These are phyloP conservation scores for Sminthurinus aureus DNA, from an alignment of 2,888 invertebrate genomes.

Conservation along the genomic window DNA sequence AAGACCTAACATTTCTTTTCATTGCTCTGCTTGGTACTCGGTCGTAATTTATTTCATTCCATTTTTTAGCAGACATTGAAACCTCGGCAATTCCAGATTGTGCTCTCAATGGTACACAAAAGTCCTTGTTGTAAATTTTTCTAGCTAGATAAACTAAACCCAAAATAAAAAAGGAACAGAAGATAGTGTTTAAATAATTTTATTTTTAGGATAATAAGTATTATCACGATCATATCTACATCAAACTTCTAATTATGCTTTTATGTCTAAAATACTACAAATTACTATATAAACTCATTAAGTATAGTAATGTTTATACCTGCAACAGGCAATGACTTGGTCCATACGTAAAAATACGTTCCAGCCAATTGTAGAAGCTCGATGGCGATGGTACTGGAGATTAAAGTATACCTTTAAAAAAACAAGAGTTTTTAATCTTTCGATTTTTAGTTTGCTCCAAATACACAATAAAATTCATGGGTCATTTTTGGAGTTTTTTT, in stretches of 20 bases:
- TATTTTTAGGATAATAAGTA: too few relatives aligned
- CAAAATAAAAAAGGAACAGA: constrained; percentile 23
- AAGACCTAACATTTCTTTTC: constrained; percentile 40
- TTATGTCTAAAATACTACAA: too few relatives aligned
- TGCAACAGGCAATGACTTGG: not conserved
- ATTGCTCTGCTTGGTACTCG: constrained; percentile 48
- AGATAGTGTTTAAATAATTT: not conserved
- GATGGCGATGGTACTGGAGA: not conserved
- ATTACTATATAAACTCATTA: too few relatives aligned
- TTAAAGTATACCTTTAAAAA: not conserved
- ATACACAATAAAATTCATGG: too few relatives aligned
- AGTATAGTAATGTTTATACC: too few relatives aligned
- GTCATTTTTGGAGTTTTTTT: too few relatives aligned
- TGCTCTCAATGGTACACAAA: constrained; percentile 39
- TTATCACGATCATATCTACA: not conserved
- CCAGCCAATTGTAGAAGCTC: not conserved
- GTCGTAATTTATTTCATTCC: constrained; percentile 45
- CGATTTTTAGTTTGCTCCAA: too few relatives aligned
- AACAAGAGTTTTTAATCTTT: too few relatives aligned
- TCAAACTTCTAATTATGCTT: too few relatives aligned
- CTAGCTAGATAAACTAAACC: constrained; percentile 35
- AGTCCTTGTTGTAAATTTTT: constrained; percentile 43
- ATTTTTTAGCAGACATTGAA: constrained; percentile 41
- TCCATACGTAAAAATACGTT: not conserved
- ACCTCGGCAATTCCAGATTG: constrained; percentile 41